Base-by-base conservation (phyloP, 2,888 invertebrate genomes). In the Cordilura impudica region DNA sequence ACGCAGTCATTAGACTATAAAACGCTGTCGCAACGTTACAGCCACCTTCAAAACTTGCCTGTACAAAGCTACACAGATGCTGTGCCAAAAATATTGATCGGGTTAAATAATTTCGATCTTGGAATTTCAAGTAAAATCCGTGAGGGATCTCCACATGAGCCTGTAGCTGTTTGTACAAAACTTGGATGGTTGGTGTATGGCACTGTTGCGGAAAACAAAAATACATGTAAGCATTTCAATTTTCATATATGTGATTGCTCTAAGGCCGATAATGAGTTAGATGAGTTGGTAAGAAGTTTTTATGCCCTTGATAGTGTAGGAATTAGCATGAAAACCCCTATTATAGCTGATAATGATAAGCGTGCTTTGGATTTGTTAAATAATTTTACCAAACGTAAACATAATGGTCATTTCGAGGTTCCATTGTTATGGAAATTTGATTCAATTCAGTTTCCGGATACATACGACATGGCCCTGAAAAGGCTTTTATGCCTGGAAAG, bases 211-310 rank as follows among this genome's bases (percentile, higher is more conserved):
- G 56, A 29, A 16, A 56, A 35, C 2, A 4, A 35, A 23, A 43
- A 12, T 1, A 14, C 65, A 66, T 31, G 66, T 54, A 67, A 26
- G 29, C 21, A 29, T 29, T 67, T 26, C 7, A 67, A 67, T 54
- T 54, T 67, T 54, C 66, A 45, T 39, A 16, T 67, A 18, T 54
- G 66, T 45, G 53, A 67, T 65, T 65, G 65, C n/a, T 19, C 51
- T n/a, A 21, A 18, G 16, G 16, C 21, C n/a, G 23, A 18, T 21
- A 21, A 65, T 16, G 51, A 51, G 12, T 63, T 63, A 31, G 49
- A 51, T 49, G 16, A 31, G 19, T 63, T 63, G 49, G 35, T 63
- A 12, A 49, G 35, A 18, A n/a, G n/a, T n/a, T n/a, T n/a, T n/a
- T n/a, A n/a, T n/a, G n/a, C n/a, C n/a, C n/a, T n/a, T n/a, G n/a